Conservation (phyloP, 2,797 vertebrate genomes). For the Sandelia bainsii region DNA sequence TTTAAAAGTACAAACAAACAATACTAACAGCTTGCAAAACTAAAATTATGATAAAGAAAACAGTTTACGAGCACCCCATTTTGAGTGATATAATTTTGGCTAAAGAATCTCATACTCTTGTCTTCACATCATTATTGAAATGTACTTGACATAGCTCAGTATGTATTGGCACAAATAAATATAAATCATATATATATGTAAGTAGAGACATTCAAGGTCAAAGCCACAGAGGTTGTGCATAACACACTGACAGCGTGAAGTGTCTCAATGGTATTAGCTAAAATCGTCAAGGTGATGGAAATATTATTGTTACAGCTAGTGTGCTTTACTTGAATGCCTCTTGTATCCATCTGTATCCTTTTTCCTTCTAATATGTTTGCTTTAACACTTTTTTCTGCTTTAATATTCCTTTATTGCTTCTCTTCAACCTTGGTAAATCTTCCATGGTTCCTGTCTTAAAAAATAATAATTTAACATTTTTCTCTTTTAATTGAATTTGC, state of each 20-base stretch:
- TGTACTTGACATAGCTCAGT: slow-evolving; percentile 33
- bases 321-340: background rate
- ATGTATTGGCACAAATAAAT: slow-evolving; percentile 5
- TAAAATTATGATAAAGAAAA: no score
- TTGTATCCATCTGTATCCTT: slow-evolving; percentile 3
- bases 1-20: no score
- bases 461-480: background rate
- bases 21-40: no score
- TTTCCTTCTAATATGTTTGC: background rate
- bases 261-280: background rate
- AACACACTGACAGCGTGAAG: background rate
- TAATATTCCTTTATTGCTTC: background rate
- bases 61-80: no score
- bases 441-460: background rate
- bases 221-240: background rate
- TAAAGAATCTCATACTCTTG: slow-evolving; percentile 57
- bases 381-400: background rate
- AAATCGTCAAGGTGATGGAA: background rate
- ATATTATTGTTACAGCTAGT: background rate
- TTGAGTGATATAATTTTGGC: no score
- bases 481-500: background rate
- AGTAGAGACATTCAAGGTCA: background rate
- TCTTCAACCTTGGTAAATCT: slow-evolving; percentile 2
- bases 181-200: background rate
- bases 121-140: slow-evolving; percentile 45